Percentiles rank a stretch among this genome's conserved stretches.
phyloP scores from a whole-genome alignment of 2,888 invertebrate species.

The Lithosia quadra region DNA sequence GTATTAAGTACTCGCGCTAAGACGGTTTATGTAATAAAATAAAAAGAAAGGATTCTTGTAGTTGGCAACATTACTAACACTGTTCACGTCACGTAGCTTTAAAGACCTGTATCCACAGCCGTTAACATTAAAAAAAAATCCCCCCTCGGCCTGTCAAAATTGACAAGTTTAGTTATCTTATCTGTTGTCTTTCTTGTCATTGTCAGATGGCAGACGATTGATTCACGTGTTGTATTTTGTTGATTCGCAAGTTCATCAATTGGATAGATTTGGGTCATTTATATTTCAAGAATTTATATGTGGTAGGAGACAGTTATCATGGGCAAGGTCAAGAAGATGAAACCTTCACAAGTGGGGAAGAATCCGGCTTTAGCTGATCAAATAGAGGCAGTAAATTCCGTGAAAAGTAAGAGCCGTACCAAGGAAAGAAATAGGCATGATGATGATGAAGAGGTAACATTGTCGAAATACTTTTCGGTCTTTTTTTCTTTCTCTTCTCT shows the following conservation, averaged over 20 bases:
- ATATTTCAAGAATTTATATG: not conserved
- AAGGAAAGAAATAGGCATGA: slow-evolving; percentile 90
- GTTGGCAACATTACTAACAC: too few species aligned
- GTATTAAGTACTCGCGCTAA: too few species aligned
- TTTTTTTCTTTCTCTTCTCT: too few species aligned
- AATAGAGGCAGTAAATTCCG: slow-evolving; percentile 89
- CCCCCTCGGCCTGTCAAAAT: too few species aligned
- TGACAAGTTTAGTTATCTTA: too few species aligned
- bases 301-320: slow-evolving; percentile 70
- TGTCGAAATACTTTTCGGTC: not conserved
- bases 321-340: slow-evolving; percentile 92
- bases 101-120: too few species aligned
- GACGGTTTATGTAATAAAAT: too few species aligned
- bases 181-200: not conserved
- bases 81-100: too few species aligned
- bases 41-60: too few species aligned
- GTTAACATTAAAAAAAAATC: too few species aligned
- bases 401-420: slow-evolving; percentile 88
- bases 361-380: slow-evolving; percentile 91
- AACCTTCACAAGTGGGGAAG: slow-evolving; percentile 86
- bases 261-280: not conserved
- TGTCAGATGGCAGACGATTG: too few species aligned
- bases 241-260: not conserved
- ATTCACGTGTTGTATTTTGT: slow-evolving; percentile 2
- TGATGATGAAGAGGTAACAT: slow-evolving; percentile 90